Base-by-base conservation (phyloP, 2,797 vertebrate species). In the Lophius americanus region DNA sequence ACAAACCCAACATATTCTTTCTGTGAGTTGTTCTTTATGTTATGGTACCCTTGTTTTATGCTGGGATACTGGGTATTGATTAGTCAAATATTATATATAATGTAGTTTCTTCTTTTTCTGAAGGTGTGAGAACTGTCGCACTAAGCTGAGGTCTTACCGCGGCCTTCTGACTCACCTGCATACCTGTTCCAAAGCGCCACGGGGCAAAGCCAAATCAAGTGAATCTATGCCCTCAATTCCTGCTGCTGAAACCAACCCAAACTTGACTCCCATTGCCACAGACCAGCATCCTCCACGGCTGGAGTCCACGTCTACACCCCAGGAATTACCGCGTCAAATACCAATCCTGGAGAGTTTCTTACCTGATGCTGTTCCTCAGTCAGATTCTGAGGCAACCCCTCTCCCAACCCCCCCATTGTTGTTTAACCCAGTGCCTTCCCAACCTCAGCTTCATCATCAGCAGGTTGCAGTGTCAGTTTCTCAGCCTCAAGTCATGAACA, bases 1-100 rank as follows among this genome's bases (percentile, higher is more conserved):
- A 98, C 93, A 99, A 98, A 75, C 96, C 96, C 3, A 99, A 98
- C 83, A 93, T 95, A 44, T 99, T 94, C 88, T 99, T 97, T 86
- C 91, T 97, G 98, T 99, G 89, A 95, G 97, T 82, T 35, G 41
- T 7, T 44, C 10, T 23, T 9, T 32, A 13, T 4, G 4, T 9
- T 48, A 23, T 23, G 23, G n/a, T 23, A 8, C 23, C 7, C 36
- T 6, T 4, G 14, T 7, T 49, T 4, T 7, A 6, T 11, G 11
- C 3, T 2, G 4, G 14, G 1, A 5, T 7, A 2, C 9, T 38
- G 51, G 37, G 2, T 23, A 2, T 33, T 2, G 2, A 32, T 2
- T 0, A 2, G 9, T 32, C 9, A 32, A 39, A 0, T 42, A 7
- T 39, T 12, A 8, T 4, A 0, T 12, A 4, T 14, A 1, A 14